Base-by-base conservation (phyloP, 2,113 vertebrate species). In the Ciconia maguari region DNA sequence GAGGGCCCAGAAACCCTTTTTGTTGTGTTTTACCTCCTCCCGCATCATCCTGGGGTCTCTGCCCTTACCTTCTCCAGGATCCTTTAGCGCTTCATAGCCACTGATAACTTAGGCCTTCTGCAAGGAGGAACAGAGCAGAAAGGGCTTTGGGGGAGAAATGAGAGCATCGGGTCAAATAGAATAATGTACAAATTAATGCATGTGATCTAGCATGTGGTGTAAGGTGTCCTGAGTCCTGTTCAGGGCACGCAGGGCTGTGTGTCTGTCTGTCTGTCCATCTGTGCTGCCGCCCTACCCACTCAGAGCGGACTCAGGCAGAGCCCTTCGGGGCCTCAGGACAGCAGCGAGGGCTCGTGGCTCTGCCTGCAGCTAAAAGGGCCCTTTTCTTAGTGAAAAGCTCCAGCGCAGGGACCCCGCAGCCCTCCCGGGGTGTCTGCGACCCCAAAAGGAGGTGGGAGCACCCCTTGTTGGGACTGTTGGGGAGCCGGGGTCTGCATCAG, bases 321-420 rank as follows among this genome's bases (percentile, higher is more conserved):
- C 27, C 22, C 27, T 9, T 10, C 3, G 6, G 42, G 36, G n/a
- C 1, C 26, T 38, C 7, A 3, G 36, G 38, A 9, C 44, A 17
- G 52, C 24, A 41, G 21, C 22, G 2, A 6, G 30, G 22, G 42
- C 11, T 52, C 2, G 7, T 9, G 49, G 60, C 58, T 29, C 66
- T 44, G 44, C 44, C 32, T 5, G 34, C 34, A 11, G 38, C 34
- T 38, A 1, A 12, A 3, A 6, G 16, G 11, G 20, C 16, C 14
- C 16, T 61, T 68, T 38, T 18, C 32, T 19, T 18, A 7, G 36
- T 9, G 48, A 41, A 46, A 55, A 8, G 25, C 24, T 54, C 34
- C 29, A 2, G 19, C 7, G 0, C 1, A 2, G 44, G 62, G 79
- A 69, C 29, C 7, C 25, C 9, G 1, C 12, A 26, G 61, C 48